Base-by-base conservation (phyloP, 2,113 vertebrate species). In the Odontophorus gujanensis region DNA sequence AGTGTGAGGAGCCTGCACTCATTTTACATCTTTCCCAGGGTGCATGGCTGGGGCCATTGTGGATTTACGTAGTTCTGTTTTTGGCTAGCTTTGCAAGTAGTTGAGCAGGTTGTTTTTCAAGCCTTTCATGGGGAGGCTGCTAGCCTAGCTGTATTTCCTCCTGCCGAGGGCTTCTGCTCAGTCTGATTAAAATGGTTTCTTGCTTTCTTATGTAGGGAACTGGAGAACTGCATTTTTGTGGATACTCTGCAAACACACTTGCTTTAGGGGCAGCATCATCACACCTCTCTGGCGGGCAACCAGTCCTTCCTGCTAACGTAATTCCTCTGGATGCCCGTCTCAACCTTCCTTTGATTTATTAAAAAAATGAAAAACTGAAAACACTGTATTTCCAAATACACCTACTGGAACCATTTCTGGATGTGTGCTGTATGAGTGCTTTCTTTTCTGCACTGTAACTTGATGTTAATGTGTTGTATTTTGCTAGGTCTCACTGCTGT, bases 21-120 rank as follows among this genome's bases (percentile, higher is more conserved):
- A 87, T 96, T 95, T 94, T 88, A 90, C 22, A 38, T 85, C 74
- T 85, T 74, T 93, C 92, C 90, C 92, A 91, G 90, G 88, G 91
- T 88, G 92, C 85, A 78, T 34, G 75, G 42, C 88, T 96, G 78
- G 81, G 94, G 96, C 51, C 84, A 68, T 73, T 93, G 75, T 25
- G 32, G 88, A 69, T 95, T 95, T 92, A 67, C 42, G 55, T 57
- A 34, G 32, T 71, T 86, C 73, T 81, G 84, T 87, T 89, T 90
- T 48, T 21, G 6, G 30, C 48, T 66, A 89, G 65, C 79, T 90
- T 90, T 66, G 79, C 92, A 87, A 92, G 76, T 65, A 78, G 57
- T 66, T 65, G 62, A 95, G 82, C 69, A 89, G 87, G 78, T 84
- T 89, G 25, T 57, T 61, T 90, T 93, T 85, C 57, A 87, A 93